Base-by-base conservation (phyloP, 1,140 invertebrate species). In the Megalonaias nervosa region DNA sequence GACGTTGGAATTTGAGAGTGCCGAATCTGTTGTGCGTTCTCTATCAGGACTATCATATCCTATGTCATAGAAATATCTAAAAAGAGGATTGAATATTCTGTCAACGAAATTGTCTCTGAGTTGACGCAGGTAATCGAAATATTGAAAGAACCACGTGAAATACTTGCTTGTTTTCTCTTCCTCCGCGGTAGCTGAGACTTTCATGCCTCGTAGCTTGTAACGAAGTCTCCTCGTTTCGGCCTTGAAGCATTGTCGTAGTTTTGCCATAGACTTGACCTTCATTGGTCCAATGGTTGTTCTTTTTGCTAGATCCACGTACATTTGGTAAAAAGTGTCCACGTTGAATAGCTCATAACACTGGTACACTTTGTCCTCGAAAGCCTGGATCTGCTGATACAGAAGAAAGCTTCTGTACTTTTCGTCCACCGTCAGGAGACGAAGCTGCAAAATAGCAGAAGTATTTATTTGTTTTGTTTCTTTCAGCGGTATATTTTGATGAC, bases 91-190 rank as follows among this genome's bases (percentile, higher is more conserved):
- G 64, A 85, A 89, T 71, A 89, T 86, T 31, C 86, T 72, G n/a
- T 85, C 82, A n/a, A 81, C 75, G 69, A 88, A 89, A 67, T 85
- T 87, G 15, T 66, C 70, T 19, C 83, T 74, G 2, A 89, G 79
- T 61, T 86, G 81, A 15, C 84, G 67, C 15, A 88, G 66, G 67
- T 87, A 89, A 65, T 86, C 82, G 62, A 87, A 73, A 67, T 85
- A 85, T n/a, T 87, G 77, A 61, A 88, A 86, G 66, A 87, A 89
- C 88, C 88, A 89, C 11, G 79, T 81, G 66, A 89, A 89, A 65
- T 88, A 89, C 58, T 83, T 79, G n/a, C 83, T 73, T 69, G 87
- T 60, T 69, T 81, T 64, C 64, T 85, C 65, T 80, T 81, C 70
- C 14, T 72, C 75, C n/a, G 71, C 58, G 64, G 71, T 73, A 16